Evolutionary conservation across 2,888 invertebrate species (phyloP), one percentile per base, ranked within the genome.

Genomic region (Agrotis clavis): DNA sequence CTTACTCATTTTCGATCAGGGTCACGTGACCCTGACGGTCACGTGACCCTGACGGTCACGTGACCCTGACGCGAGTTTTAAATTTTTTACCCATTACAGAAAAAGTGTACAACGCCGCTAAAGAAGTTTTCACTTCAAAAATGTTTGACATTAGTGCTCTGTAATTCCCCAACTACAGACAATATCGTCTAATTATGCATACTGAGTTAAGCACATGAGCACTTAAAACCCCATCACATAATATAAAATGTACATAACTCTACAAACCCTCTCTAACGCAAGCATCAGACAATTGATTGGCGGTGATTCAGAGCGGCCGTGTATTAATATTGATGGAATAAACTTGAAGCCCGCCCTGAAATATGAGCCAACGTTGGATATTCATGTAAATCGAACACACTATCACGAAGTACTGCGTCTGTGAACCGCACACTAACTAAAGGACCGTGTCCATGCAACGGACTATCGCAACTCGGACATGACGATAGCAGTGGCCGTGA

Each of bases 251-350:
- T 71, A 62, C 64, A 70, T 59, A 76, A 66, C n/a, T 30, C 41
- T 51, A 67, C 57, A 72, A 74, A 66, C 50, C 11, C 48, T n/a
- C 53, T 64, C 61, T 71, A 78, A 79, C 65, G 57, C 68, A 77
- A 72, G 61, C 73, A 67, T 72, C 82, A 73, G 69, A 56, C 72
- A 74, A 74, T 78, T 76, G 79, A 86, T 82, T 79, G 73, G 74
- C 75, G 72, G 60, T 77, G 80, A 82, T 82, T 73, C 68, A 73
- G 67, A 67, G 61, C 65, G 67, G 56, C 60, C 61, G 57, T 74
- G 59, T 74, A 73, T 78, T 81, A 81, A 83, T 80, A 83, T 81
- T 83, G 74, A 83, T 77, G 68, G 72, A 69, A 73, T 77, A 71
- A 79, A 83, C 74, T 73, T 70, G 65, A 61, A 77, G 78, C 47